phyloP scores from a whole-genome alignment of 2,888 invertebrate genomes.

The Dryomyza anilis region DNA sequence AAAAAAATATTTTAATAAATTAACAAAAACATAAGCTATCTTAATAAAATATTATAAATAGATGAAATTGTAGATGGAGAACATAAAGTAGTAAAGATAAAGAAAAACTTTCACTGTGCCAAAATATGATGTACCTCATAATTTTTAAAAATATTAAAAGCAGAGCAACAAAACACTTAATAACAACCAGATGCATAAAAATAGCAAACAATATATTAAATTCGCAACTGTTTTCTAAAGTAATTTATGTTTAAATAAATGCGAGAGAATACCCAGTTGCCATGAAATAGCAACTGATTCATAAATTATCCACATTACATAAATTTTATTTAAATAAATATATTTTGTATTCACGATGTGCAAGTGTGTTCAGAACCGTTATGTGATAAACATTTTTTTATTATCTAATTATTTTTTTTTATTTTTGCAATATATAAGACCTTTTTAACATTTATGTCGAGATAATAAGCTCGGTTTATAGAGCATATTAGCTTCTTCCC shows the following conservation, averaged over 20 bases:
- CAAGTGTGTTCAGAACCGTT: slow-evolving; percentile 21
- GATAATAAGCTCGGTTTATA: too few relatives aligned
- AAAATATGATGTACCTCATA: slow-evolving; percentile 80
- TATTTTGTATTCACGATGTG: neutral
- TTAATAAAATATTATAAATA: slow-evolving; percentile 34
- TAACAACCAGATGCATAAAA: slow-evolving; percentile 8
- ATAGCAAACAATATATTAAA: slow-evolving; percentile 3
- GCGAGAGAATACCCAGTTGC: neutral
- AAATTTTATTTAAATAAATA: neutral
- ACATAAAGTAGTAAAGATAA: slow-evolving; percentile 42
- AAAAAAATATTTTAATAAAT: too few relatives aligned
- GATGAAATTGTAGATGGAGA: slow-evolving; percentile 21
- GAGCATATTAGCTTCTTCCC: too few relatives aligned
- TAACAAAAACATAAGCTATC: too few relatives aligned
- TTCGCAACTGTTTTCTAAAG: neutral
- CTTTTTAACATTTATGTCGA: too few relatives aligned
- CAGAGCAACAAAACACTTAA: slow-evolving; percentile 26
- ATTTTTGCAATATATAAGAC: too few relatives aligned
- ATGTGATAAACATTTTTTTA: slow-evolving; percentile 6
- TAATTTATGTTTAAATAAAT: neutral
- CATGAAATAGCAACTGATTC: too few relatives aligned
- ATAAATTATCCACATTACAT: too few relatives aligned
- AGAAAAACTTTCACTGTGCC: slow-evolving; percentile 76
- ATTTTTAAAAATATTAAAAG: slow-evolving; percentile 56
- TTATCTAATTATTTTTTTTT: neutral